Base-by-base conservation (phyloP, 2,888 invertebrate genomes). In the Macrosiphum euphorbiae region DNA sequence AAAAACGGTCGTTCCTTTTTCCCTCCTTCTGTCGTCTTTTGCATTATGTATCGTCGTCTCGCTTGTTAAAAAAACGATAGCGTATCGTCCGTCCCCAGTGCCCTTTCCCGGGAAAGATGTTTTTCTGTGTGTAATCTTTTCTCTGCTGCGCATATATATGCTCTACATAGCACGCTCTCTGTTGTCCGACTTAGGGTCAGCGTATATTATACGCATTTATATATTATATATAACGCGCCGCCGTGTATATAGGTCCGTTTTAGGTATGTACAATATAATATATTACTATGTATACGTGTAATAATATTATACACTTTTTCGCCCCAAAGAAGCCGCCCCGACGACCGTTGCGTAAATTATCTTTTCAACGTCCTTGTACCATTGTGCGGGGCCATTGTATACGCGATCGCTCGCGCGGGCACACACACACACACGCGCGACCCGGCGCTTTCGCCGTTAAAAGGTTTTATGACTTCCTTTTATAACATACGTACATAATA, bases 391-490 rank as follows among this genome's bases (percentile, higher is more conserved):
- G 90, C 44, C n/a, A 91, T 87, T 88, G 67, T 78, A 41, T 67
- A 50, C 35, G 16, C 35, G 3, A 16, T 61, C n/a, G 11, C 85
- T n/a, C 55, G 47, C 20, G 24, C 67, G 28, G 16, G 10, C 61
- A 13, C 67, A n/a, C 67, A n/a, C n/a, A 13, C 13, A 67, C 67
- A 67, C 24, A 47, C 44, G 47, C 85, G 11, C 26, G 47, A 41
- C 55, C 84, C 92, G 92, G 92, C 92, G 92, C 92, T 92, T 92
- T 92, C 88, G 92, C 92, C 89, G 78, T 89, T 84, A 89, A 92
- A 92, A 89, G 92, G 88, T 88, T 92, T 92, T 92, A 92, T 61
- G 89, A 84, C 67, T 52, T 58, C 88, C 50, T 52, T 28, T 87
- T 87, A 44, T 67, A 67, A 44, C 11, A 35, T 20, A 24, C n/a